Evolutionary conservation across 1,140 invertebrate species (phyloP).

Genomic region (Adelges cooleyi): DNA sequence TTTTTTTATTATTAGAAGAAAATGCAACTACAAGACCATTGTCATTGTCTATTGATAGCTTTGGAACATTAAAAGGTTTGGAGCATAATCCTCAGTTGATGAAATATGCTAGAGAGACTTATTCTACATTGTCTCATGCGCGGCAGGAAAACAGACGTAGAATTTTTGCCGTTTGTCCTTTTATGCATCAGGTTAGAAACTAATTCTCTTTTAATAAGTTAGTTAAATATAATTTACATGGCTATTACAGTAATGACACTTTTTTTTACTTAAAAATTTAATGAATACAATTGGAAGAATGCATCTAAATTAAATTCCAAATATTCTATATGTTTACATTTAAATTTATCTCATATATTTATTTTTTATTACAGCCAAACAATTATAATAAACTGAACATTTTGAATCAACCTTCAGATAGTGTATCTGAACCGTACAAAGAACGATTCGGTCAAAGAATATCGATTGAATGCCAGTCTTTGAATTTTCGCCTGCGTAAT

Average conservation of each 20-base stretch:
- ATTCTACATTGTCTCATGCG: constrained; percentile 65
- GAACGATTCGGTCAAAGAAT: constrained; percentile 78
- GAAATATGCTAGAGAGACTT: constrained; percentile 80
- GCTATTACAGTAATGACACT: too few relatives aligned
- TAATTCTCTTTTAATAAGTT: neutral
- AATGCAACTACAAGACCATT: constrained; percentile 40
- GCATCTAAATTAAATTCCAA: too few relatives aligned
- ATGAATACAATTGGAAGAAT: too few relatives aligned
- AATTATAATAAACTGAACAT: constrained; percentile 30
- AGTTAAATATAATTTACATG: too few relatives aligned
- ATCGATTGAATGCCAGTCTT: constrained; percentile 66
- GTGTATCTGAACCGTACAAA: constrained; percentile 52
- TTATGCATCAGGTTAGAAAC: constrained; percentile 45
- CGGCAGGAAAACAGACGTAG: constrained; percentile 61
- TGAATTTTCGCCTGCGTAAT: constrained; percentile 70
- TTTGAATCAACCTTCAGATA: constrained; percentile 29
- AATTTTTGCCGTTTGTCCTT: constrained; percentile 55
- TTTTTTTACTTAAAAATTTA: too few relatives aligned
- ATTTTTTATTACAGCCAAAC: constrained; percentile 30
- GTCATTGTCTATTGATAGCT: constrained; percentile 41
- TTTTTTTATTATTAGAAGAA: neutral
- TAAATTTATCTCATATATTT: constrained; percentile 10
- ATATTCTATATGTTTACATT: too few relatives aligned
- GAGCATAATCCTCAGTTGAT: constrained; percentile 82
- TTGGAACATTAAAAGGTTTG: constrained; percentile 68